These are phyloP conservation scores for Caerostris extrusa DNA, from an alignment of 1,140 invertebrate species.

Conservation along the genomic window DNA sequence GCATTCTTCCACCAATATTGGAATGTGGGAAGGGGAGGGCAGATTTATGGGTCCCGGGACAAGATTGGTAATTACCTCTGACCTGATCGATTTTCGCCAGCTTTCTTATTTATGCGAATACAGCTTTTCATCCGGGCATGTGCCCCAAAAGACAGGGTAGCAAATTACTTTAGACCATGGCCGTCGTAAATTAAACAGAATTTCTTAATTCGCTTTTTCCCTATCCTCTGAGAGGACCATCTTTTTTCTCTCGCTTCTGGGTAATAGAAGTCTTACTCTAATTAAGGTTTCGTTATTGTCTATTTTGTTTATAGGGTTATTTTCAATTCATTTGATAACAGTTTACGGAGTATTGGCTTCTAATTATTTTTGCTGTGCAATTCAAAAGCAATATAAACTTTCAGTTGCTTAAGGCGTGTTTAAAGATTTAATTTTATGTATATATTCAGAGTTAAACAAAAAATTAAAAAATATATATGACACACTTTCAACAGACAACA, in stretches of 20 bases:
- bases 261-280: neutral
- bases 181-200: constrained; percentile 58
- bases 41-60: constrained; percentile 68
- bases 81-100: constrained; percentile 47
- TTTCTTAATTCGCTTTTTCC: constrained; percentile 69
- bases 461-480: no score
- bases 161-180: constrained; percentile 46
- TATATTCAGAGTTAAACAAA: no score
- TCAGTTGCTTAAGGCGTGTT: no score
- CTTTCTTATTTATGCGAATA: constrained; percentile 70
- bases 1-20: constrained; percentile 72
- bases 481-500: no score
- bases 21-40: neutral
- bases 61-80: constrained; percentile 71
- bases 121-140: neutral
- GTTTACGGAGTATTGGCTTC: no score
- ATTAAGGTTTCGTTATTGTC: neutral
- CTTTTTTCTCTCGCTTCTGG: neutral
- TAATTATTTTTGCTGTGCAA: no score
- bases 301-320: neutral
- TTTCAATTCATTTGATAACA: neutral
- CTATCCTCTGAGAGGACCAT: neutral
- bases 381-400: no score
- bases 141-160: constrained; percentile 24
- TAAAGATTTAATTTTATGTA: no score